Evolutionary conservation across 2,888 invertebrate genomes (phyloP).

Genomic region (Apoda limacodes): DNA sequence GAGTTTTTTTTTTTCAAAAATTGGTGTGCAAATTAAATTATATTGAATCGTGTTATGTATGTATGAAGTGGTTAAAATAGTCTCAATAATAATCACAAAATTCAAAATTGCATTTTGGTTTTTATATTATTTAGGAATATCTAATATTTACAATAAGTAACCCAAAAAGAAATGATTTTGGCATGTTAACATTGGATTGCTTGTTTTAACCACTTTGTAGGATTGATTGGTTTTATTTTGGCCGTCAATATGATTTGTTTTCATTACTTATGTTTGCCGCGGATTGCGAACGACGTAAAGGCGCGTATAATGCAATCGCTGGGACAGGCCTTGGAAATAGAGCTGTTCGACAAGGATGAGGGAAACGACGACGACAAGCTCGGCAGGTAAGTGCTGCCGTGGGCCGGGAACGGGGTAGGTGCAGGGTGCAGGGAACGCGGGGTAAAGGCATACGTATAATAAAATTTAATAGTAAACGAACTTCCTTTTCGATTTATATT

Average conservation of each 20-base stretch:
- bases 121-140: too few species aligned
- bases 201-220: constrained; percentile 6
- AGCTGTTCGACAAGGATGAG: constrained; percentile 89
- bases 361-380: constrained; percentile 86
- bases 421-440: constrained; percentile 8
- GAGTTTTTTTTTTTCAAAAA: too few species aligned
- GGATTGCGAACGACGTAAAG: constrained; percentile 54
- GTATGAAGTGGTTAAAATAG: too few species aligned
- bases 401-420: constrained; percentile 1
- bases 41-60: too few species aligned
- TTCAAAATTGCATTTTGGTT: too few species aligned
- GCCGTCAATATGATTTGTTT: constrained; percentile 58
- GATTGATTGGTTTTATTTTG: constrained; percentile 7
- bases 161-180: too few species aligned
- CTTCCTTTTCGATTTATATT: too few species aligned
- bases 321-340: constrained; percentile 80
- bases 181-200: constrained; percentile 13
- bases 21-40: too few species aligned
- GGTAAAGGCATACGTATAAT: too few species aligned
- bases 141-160: too few species aligned
- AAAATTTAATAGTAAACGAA: too few species aligned
- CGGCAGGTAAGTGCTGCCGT: constrained; percentile 78
- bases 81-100: too few species aligned
- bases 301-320: constrained; percentile 72
- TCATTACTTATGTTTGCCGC: constrained; percentile 61